These are phyloP conservation scores for Sterrhoptilus dennistouni DNA, from an alignment of 2,113 vertebrate genomes.

Conservation along the genomic window DNA sequence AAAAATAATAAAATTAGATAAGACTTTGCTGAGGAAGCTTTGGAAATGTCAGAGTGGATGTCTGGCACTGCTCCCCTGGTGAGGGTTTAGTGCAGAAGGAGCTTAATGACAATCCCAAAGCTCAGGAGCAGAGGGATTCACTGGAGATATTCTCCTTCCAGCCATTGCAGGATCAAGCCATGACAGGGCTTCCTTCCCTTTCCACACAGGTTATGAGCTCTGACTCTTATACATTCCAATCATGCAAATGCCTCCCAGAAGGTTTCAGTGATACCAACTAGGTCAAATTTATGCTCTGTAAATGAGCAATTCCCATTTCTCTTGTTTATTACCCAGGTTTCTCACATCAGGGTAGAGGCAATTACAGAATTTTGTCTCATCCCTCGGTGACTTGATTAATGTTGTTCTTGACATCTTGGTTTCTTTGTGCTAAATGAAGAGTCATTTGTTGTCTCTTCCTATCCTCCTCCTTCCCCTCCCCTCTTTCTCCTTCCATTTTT, in stretches of 20 bases:
- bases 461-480: not conserved
- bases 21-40: not conserved
- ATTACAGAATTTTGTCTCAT: constrained; percentile 20
- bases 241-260: not conserved
- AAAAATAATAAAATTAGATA: not conserved
- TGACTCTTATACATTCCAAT: not conserved
- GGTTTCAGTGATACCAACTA: not conserved
- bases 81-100: not conserved
- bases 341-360: not conserved
- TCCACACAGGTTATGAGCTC: not conserved
- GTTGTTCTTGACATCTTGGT: not conserved
- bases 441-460: not conserved
- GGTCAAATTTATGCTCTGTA: constrained; percentile 21
- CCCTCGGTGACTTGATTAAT: not conserved
- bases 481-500: not conserved
- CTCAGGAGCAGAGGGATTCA: fast-evolving
- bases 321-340: constrained; percentile 21
- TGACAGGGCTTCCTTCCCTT: not conserved
- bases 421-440: not conserved
- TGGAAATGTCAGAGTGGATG: not conserved
- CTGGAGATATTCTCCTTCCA: not conserved
- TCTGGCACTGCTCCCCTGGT: not conserved
- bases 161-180: not conserved
- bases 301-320: constrained; percentile 27
- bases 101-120: not conserved